phyloP scores from a whole-genome alignment of 2,888 invertebrate species.

The Pherbina coryleti region DNA sequence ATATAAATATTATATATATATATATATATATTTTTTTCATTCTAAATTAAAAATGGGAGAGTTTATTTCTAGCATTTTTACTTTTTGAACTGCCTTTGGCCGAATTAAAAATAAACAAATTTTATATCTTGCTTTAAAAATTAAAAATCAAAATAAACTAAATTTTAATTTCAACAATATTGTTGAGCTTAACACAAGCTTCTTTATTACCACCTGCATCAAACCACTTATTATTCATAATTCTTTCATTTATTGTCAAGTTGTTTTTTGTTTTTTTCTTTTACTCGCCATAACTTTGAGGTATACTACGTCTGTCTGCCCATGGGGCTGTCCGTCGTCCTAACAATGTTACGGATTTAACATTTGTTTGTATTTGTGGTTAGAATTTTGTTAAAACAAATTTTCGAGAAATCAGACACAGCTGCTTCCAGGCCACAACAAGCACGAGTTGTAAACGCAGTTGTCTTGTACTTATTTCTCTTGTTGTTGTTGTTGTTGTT shows the following conservation, averaged over 20 bases:
- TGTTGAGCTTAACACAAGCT: not conserved
- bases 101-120: too few relatives aligned
- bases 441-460: slow-evolving; percentile 13
- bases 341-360: slow-evolving; percentile 5
- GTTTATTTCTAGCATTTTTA: too few relatives aligned
- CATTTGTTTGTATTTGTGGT: slow-evolving; percentile 20
- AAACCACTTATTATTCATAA: not conserved
- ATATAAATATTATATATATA: too few relatives aligned
- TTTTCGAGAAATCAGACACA: slow-evolving; percentile 25
- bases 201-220: not conserved
- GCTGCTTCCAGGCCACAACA: slow-evolving; percentile 14
- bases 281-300: too few relatives aligned
- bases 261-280: not conserved
- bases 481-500: not conserved
- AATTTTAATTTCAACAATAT: not conserved
- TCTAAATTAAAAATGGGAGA: too few relatives aligned
- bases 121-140: not conserved
- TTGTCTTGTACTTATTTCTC: not conserved
- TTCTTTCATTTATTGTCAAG: not conserved
- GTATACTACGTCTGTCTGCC: too few relatives aligned
- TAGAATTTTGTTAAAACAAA: slow-evolving; percentile 14
- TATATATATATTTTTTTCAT: too few relatives aligned
- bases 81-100: too few relatives aligned
- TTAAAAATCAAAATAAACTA: too few relatives aligned
- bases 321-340: not conserved